Conservation (phyloP, 2,888 invertebrate species). For the Aphidoletes aphidimyza region DNA sequence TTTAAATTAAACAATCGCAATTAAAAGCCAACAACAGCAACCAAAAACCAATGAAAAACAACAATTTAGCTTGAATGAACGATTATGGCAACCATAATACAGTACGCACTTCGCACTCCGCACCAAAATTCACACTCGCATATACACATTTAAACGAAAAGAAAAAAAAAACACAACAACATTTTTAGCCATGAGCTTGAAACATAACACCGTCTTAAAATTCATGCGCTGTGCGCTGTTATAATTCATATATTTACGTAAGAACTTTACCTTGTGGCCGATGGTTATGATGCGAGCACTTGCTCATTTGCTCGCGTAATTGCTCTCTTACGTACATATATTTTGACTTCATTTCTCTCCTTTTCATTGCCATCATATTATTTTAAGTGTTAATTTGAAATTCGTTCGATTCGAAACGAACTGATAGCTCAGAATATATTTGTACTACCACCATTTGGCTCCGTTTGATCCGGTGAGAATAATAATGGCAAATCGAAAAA, state of each 20-base stretch:
- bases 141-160: no score
- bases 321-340: not conserved
- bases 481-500: no score
- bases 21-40: conserved; percentile 2
- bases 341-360: not conserved
- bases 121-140: no score
- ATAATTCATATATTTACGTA: conserved; percentile 30
- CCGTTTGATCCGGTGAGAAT: no score
- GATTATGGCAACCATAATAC: not conserved
- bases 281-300: not conserved
- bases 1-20: not conserved
- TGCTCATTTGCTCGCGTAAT: not conserved
- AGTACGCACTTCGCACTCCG: not conserved
- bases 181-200: conserved; percentile 39
- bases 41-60: not conserved
- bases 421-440: not conserved
- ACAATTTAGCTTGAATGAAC: no score
- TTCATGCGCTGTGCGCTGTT: not conserved
- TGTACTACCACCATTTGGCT: no score
- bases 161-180: no score
- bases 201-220: conserved; percentile 18
- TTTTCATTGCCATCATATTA: not conserved
- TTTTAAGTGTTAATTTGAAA: not conserved
- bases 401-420: no score
- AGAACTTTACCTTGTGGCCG: conserved; percentile 35